Evolutionary conservation across 1,140 invertebrate species (phyloP).

Genomic region (silkworm (Bombyx mori)): DNA sequence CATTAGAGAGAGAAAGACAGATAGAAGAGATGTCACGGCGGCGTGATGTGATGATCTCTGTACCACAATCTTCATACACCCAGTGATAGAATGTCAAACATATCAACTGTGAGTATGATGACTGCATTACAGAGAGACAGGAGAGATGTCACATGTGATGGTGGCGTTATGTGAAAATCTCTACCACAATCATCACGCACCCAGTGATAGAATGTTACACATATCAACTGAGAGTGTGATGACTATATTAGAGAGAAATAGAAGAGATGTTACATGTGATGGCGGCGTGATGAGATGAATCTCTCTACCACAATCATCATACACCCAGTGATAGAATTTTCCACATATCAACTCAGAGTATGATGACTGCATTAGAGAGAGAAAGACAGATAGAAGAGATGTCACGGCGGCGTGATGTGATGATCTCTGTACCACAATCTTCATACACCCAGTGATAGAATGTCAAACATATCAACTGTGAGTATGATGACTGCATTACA

Average conservation of each 20-base stretch:
- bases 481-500: conserved; percentile 12
- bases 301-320: conserved; percentile 10
- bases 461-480: conserved; percentile 23
- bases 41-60: neutral
- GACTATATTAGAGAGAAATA: conserved; percentile 1
- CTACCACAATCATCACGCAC: conserved; percentile 14
- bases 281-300: neutral
- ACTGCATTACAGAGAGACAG: conserved; percentile 1
- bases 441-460: conserved; percentile 25
- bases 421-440: conserved; percentile 6
- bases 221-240: conserved; percentile 24
- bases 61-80: conserved; percentile 15
- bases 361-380: conserved; percentile 10
- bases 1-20: conserved; percentile 1
- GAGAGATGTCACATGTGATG: neutral
- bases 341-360: conserved; percentile 19
- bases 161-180: neutral
- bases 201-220: conserved; percentile 34
- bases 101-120: conserved; percentile 24
- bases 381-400: too few relatives aligned
- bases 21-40: too few relatives aligned
- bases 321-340: conserved; percentile 33
- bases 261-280: too few relatives aligned
- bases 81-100: conserved; percentile 21
- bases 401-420: too few relatives aligned